Conservation (phyloP, 35 echinoderm and acorn worm species). For the Acanthaster planci region DNA sequence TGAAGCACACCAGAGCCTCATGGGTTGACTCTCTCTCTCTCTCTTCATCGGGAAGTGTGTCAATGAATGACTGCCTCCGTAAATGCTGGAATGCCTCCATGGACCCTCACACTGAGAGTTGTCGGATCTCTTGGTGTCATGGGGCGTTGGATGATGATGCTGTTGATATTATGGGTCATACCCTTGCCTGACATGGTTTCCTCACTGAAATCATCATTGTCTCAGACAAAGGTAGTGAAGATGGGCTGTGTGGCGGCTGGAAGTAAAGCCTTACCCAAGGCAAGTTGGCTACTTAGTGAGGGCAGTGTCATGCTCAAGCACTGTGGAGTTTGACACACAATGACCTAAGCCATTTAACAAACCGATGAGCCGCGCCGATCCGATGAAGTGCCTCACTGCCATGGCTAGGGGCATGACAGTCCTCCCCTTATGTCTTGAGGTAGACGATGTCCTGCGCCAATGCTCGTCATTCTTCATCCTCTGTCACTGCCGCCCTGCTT, state of each 20-base stretch:
- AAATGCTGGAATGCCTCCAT: slow-evolving; percentile 15
- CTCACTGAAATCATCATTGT: slow-evolving; percentile 88
- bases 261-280: slow-evolving; percentile 14
- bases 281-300: slow-evolving; percentile 53
- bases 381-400: slow-evolving; percentile 57
- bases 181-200: slow-evolving; percentile 70
- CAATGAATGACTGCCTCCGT: not conserved
- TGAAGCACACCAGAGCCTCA: not conserved
- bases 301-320: slow-evolving; percentile 68
- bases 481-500: not conserved
- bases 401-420: slow-evolving; percentile 38
- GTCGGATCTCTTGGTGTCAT: not conserved
- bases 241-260: slow-evolving; percentile 16
- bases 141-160: slow-evolving; percentile 63
- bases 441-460: slow-evolving; percentile 66
- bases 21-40: too few species aligned
- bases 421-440: slow-evolving; percentile 47
- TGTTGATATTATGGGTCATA: slow-evolving; percentile 88
- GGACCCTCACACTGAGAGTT: too few species aligned
- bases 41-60: slow-evolving; percentile 16
- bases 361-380: slow-evolving; percentile 50
- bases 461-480: slow-evolving; percentile 30
- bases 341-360: slow-evolving; percentile 72
- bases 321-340: slow-evolving; percentile 26
- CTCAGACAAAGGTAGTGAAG: slow-evolving; percentile 68